Conservation (phyloP, 2,888 invertebrate species). For the Microplitis manilae region DNA sequence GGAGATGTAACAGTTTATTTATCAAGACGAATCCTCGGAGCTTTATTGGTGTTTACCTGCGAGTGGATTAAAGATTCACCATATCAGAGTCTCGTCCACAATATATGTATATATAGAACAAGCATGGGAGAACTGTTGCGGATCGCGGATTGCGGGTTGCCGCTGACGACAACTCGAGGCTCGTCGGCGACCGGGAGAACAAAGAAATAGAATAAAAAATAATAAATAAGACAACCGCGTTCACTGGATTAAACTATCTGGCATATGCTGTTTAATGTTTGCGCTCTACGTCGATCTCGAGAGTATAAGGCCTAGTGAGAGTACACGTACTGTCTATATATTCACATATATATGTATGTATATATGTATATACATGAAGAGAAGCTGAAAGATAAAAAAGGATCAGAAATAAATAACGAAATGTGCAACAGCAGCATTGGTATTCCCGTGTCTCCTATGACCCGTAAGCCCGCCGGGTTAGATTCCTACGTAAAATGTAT, state of each 20-base stretch:
- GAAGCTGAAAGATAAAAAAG: constrained; percentile 29
- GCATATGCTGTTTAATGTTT: constrained; percentile 15
- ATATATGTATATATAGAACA: too few relatives aligned
- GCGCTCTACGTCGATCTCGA: constrained; percentile 11
- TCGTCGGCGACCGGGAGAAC: not conserved
- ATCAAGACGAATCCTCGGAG: too few relatives aligned
- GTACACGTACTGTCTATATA: not conserved
- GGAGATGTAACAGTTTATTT: too few relatives aligned
- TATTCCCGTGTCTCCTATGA: constrained; percentile 63
- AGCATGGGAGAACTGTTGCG: too few relatives aligned
- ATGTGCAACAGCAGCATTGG: constrained; percentile 42
- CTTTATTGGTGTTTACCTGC: too few relatives aligned
- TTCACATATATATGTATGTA: not conserved
- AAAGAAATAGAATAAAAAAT: not conserved
- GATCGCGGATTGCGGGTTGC: not conserved
- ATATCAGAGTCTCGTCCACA: too few relatives aligned
- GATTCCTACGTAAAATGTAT: constrained; percentile 68
- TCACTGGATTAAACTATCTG: constrained; percentile 17
- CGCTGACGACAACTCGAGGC: constrained; percentile 3
- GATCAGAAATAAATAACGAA: constrained; percentile 28
- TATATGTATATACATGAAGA: not conserved
- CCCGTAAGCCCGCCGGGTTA: constrained; percentile 69
- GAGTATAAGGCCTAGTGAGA: constrained; percentile 23
- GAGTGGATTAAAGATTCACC: too few relatives aligned
- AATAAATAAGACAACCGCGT: not conserved